Base-by-base conservation (phyloP, 2,888 invertebrate genomes). In the Tenodera sinensis region DNA sequence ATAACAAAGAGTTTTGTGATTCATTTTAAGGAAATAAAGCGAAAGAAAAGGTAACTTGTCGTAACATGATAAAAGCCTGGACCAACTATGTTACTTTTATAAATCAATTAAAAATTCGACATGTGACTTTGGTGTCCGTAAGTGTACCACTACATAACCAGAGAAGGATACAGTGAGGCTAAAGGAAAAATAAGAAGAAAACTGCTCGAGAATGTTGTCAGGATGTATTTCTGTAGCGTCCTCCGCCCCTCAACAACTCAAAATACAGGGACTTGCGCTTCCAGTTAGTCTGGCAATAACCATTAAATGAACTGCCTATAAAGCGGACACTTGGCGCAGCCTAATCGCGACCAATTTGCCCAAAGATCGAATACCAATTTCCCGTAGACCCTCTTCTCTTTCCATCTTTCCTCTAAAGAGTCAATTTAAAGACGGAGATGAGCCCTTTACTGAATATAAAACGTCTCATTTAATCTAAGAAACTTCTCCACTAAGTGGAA, bases 361-460 rank as follows among this genome's bases (percentile, higher is more conserved):
- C 85, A 27, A 47, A 85, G 54, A 85, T 85, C 85, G 85, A 85
- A 85, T n/a, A 27, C 54, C 85, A 85, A 47, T 85, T 85, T 47
- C 54, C 47, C 27, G 9, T 27, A 42, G 47, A 85, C 8, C n/a
- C 54, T 27, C 14, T 47, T 85, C 54, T 71, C 54, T 71, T 71
- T 71, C 54, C 54, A 71, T 71, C 54, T 71, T 71, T 71, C 54
- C 54, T 71, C 54, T 71, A 71, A 71, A 85, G 54, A 85, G 47
- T 85, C 47, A 85, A 47, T 54, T 47, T 54, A 85, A 27, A 47
- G 42, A 54, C 9, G 85, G 27, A 71, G 54, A 71, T 71, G 54
- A 71, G 54, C 54, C 25, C 54, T 71, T 71, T 71, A 71, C 54
- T 71, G 54, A 71, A 71, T 71, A 71, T 71, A 71, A 71, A 71